Evolutionary conservation across 2,113 vertebrate species (phyloP).

Genomic region (Burhinus bistriatus): DNA sequence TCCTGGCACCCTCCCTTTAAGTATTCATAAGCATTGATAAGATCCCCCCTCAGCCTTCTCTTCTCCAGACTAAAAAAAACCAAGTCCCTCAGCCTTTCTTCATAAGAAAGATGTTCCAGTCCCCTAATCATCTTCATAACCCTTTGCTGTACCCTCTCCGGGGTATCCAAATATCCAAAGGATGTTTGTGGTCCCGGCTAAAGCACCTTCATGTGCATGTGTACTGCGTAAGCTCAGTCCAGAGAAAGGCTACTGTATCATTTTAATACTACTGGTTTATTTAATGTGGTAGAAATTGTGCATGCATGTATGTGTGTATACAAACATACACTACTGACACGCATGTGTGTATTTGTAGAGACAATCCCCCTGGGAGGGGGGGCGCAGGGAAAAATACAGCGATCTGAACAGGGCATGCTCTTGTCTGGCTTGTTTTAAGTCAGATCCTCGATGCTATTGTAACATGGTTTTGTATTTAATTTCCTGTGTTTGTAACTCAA

Average conservation of each 20-base stretch:
- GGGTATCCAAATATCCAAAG: too few relatives aligned
- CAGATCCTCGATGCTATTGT: constrained; percentile 58
- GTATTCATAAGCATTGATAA: too few relatives aligned
- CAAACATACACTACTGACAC: not conserved
- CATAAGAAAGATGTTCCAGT: too few relatives aligned
- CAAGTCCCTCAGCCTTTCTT: too few relatives aligned
- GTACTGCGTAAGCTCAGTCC: not conserved
- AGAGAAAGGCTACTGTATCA: not conserved
- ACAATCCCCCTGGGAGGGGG: not conserved
- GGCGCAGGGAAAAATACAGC: not conserved
- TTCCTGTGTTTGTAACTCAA: constrained; percentile 71
- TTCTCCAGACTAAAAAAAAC: too few relatives aligned
- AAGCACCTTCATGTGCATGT: not conserved
- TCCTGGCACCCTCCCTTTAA: too few relatives aligned
- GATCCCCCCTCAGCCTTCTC: too few relatives aligned
- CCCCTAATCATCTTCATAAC: too few relatives aligned
- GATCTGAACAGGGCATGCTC: constrained; percentile 16
- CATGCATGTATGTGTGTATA: not conserved
- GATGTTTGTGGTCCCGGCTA: not conserved
- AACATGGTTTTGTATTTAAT: constrained; percentile 69
- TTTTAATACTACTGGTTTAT: not conserved
- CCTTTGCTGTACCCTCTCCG: too few relatives aligned
- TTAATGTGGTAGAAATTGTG: not conserved
- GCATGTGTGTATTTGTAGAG: not conserved
- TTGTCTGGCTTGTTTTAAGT: constrained; percentile 49